phyloP scores from a whole-genome alignment of 2,888 invertebrate species.

The Xiphydria camelus region DNA sequence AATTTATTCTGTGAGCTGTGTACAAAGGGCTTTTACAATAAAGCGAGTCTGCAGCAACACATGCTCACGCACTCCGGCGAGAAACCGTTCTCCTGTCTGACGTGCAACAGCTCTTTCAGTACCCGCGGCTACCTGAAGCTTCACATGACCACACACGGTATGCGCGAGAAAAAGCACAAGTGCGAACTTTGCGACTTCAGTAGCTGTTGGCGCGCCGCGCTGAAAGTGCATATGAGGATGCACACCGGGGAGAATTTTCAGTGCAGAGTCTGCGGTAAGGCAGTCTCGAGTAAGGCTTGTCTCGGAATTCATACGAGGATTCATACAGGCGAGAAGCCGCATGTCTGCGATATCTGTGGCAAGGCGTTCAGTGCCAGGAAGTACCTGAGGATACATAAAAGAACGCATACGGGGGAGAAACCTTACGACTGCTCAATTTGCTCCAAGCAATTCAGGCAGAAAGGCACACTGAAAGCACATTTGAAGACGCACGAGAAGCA shows the following conservation, averaged over 20 bases:
- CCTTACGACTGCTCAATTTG: slow-evolving; percentile 66
- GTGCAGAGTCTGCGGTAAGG: slow-evolving; percentile 63
- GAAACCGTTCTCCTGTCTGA: slow-evolving; percentile 49
- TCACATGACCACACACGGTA: slow-evolving; percentile 56
- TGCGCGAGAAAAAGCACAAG: slow-evolving; percentile 9
- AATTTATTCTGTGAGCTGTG: slow-evolving; percentile 56
- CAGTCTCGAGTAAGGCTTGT: slow-evolving; percentile 60
- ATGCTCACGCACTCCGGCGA: slow-evolving; percentile 46
- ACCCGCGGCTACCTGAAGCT: slow-evolving; percentile 59
- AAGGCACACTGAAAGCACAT: slow-evolving; percentile 66
- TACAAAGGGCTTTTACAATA: slow-evolving; percentile 56
- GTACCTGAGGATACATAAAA: slow-evolving; percentile 65
- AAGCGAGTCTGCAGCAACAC: slow-evolving; percentile 54
- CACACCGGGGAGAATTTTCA: slow-evolving; percentile 54
- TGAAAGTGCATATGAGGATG: slow-evolving; percentile 17
- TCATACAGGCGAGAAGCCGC: slow-evolving; percentile 62
- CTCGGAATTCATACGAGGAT: slow-evolving; percentile 63
- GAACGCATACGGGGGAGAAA: slow-evolving; percentile 67
- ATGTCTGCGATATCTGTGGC: slow-evolving; percentile 62
- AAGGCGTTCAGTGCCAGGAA: slow-evolving; percentile 49
- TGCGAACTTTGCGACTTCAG: slow-evolving; percentile 29
- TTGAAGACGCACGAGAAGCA: slow-evolving; percentile 51
- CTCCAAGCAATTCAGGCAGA: slow-evolving; percentile 67
- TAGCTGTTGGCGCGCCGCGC: slow-evolving; percentile 12
- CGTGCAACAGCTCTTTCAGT: slow-evolving; percentile 56